These are phyloP conservation scores for Perognathus longimembris DNA, from an alignment of 2,113 vertebrate species.

Conservation along the genomic window DNA sequence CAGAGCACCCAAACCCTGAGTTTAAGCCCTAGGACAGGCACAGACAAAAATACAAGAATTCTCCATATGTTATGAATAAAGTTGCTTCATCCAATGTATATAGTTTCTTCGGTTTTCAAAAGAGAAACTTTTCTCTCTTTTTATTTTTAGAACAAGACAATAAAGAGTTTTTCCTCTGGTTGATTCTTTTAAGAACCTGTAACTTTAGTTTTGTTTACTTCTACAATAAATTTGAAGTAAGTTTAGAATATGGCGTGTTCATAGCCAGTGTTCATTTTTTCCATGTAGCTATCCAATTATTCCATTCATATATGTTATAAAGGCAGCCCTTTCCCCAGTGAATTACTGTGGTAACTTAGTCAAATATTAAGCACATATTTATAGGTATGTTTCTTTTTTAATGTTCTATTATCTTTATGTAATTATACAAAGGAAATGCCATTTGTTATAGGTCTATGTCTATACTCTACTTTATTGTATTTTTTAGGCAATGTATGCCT, in stretches of 20 bases:
- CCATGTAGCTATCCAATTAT: not conserved
- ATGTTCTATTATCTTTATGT: too few relatives aligned
- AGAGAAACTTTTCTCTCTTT: not conserved
- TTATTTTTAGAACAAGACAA: slow-evolving; percentile 7
- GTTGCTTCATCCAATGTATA: not conserved
- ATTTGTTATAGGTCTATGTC: not conserved
- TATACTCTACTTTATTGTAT: not conserved
- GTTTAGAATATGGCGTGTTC: not conserved
- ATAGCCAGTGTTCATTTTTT: not conserved
- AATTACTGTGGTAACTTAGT: not conserved
- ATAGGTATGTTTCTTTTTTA: too few relatives aligned
- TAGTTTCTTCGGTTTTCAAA: slow-evolving; percentile 19
- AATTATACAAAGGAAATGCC: too few relatives aligned
- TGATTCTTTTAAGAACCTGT: slow-evolving; percentile 34
- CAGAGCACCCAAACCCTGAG: too few relatives aligned
- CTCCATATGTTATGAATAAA: not conserved
- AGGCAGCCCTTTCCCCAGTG: not conserved
- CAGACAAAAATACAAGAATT: too few relatives aligned
- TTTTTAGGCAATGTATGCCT: slow-evolving; percentile 23
- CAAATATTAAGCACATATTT: slow-evolving; percentile 11
- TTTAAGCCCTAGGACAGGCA: too few relatives aligned
- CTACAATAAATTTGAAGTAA: slow-evolving; percentile 46
- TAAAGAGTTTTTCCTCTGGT: not conserved
- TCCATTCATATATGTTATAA: not conserved
- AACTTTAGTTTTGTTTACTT: slow-evolving; percentile 28